Base-by-base conservation (phyloP, 2,888 invertebrate species). In the Amiota mariae region DNA sequence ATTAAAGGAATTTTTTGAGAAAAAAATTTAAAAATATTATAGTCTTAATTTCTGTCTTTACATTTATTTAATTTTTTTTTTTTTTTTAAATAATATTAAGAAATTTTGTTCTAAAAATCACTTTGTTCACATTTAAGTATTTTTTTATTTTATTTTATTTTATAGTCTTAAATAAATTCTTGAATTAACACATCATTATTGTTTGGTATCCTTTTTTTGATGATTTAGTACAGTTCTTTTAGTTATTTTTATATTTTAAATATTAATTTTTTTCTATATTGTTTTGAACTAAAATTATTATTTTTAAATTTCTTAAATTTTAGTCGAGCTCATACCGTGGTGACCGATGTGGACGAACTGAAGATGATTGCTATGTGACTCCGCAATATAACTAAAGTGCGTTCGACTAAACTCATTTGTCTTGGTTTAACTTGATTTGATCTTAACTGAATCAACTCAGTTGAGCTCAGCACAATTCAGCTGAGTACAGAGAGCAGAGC, bases 311-410 rank as follows among this genome's bases (percentile, higher is more conserved):
- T 75, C 76, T 80, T 75, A 83, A 84, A 83, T 83, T 79, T 84
- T 82, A 84, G 79, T 84, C 82, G 82, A 84, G 89, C 89, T 87
- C 89, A 88, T 89, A 89, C 87, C 88, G 88, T 89, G 84, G 80
- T 86, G 88, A 89, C 87, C 88, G 89, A 88, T 89, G 88, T 89
- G 86, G 86, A 89, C 87, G 88, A 89, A 89, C 89, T 89, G 90
- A 89, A 89, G 90, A 89, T 84, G 90, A 88, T 87, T 85, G 85
- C 85, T 81, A 82, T 81, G 74, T 84, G 88, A 86, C 89, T 89
- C 88, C 87, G 88, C 88, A 88, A 89, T 89, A 90, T 89, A 89
- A 89, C 89, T 87, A 85, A 85, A 77, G 75, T 72, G 81, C 82
- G 75, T 77, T 18, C 36, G 67, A 76, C 67, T 51, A n/a, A 77